Conservation (phyloP, 2,113 vertebrate species). For the Tenebrosternarchus preto region DNA sequence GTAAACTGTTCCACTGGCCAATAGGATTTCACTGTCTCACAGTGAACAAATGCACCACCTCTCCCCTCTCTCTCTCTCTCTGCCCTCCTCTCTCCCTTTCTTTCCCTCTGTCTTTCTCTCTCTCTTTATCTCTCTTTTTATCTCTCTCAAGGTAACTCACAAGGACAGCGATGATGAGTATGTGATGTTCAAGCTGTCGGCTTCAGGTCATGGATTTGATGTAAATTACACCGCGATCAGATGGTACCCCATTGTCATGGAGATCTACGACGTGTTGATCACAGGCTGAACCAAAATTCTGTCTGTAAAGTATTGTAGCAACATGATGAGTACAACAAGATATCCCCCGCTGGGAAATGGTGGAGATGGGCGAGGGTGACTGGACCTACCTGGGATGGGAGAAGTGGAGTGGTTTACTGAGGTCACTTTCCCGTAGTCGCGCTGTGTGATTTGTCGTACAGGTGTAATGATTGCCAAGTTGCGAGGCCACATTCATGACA, state of each 20-base stretch:
- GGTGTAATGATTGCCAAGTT: constrained; percentile 20
- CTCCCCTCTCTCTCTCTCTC: no score
- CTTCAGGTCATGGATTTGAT: constrained; percentile 32
- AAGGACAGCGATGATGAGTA: constrained; percentile 58
- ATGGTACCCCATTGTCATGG: constrained; percentile 51
- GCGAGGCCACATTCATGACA: constrained; percentile 25
- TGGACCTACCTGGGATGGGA: constrained; percentile 23
- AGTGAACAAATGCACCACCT: background rate
- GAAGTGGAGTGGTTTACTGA: constrained; percentile 9
- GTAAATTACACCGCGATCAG: constrained; percentile 59
- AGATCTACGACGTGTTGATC: constrained; percentile 46
- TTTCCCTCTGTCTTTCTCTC: no score
- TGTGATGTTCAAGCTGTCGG: constrained; percentile 23
- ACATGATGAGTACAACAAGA: constrained; percentile 38
- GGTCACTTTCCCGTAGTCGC: constrained; percentile 26
- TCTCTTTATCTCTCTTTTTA: background rate
- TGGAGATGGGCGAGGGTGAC: no score
- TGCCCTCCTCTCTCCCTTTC: no score
- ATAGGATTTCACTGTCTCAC: constrained; percentile 17
- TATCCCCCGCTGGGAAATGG: constrained; percentile 33
- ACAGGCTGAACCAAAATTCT: constrained; percentile 30
- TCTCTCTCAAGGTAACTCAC: constrained; percentile 44
- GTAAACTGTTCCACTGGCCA: constrained; percentile 1
- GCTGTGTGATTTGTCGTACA: constrained; percentile 26
- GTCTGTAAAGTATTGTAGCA: constrained; percentile 50